Evolutionary conservation across 1,140 invertebrate genomes (phyloP), one percentile per base, ranked within the genome.

Genomic region (Ectropis grisescens): DNA sequence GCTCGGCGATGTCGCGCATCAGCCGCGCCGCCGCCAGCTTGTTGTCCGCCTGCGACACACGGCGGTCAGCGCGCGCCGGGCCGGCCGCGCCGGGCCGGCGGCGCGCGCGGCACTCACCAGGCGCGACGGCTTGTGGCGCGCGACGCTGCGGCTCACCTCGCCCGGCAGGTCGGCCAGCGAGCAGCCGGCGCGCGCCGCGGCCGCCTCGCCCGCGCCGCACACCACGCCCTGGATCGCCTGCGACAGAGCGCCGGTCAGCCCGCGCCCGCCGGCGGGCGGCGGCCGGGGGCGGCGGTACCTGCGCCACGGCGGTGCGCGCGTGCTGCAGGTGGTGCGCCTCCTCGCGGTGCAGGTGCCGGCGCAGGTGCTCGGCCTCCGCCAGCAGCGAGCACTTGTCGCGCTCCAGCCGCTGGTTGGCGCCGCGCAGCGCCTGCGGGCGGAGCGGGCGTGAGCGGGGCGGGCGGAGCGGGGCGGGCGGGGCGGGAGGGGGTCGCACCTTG

Each of bases 1-100:
- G 47, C 36, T 81, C 76, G 1, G 74, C 69, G 8, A 83, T 82
- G 45, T 83, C 78, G 8, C 75, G 58, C 61, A 83, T 76, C n/a
- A 83, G 46, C 2, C 81, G 41, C 2, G 70, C 78, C 0, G 81
- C 81, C 0, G 72, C 75, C 29, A 83, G 48, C 40, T 81, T 81
- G 33, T 72, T 80, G 29, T 83, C 81, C 6, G 79, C 71, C 79
- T 82, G 33, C 16, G 51, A 53, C n/a, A n/a, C n/a, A n/a, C n/a
- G 11, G 22, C 25, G 19, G 36, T 25, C n/a, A n/a, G n/a, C n/a
- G n/a, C n/a, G n/a, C n/a, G n/a, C n/a, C n/a, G n/a, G n/a, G n/a
- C n/a, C n/a, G n/a, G n/a, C n/a, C n/a, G n/a, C n/a, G n/a, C n/a
- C n/a, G n/a, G n/a, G n/a, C n/a, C n/a, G n/a, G n/a, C n/a, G n/a